Percentiles rank a stretch among this genome's conserved stretches.
Evolutionary conservation across 2,797 vertebrate species (phyloP).

Genomic region (Poliocrania exsul): DNA sequence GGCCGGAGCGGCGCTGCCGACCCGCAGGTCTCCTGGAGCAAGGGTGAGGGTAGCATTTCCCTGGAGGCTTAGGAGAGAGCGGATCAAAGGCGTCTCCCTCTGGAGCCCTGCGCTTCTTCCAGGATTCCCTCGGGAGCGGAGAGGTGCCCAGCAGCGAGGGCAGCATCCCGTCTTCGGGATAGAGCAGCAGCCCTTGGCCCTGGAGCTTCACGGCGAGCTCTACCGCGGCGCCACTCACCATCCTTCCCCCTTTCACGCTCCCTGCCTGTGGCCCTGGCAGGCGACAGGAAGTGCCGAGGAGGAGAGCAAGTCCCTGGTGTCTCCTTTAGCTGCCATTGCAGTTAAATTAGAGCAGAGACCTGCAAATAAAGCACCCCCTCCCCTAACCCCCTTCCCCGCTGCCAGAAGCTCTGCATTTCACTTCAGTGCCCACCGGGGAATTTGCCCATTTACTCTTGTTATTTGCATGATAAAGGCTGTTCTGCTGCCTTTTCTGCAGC

Average conservation of each 20-base stretch:
- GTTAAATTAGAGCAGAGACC: constrained; percentile 92
- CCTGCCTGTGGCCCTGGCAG: constrained; percentile 30
- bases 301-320: constrained; percentile 86
- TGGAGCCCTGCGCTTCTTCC: neutral
- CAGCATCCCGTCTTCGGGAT: neutral
- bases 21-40: neutral
- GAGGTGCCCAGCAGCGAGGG: neutral
- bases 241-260: neutral
- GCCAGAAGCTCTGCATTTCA: constrained; percentile 87
- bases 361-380: constrained; percentile 86
- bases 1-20: neutral
- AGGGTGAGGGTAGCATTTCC: neutral
- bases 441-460: constrained; percentile 88
- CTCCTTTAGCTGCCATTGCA: constrained; percentile 88
- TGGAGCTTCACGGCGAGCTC: neutral
- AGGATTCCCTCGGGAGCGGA: neutral
- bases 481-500: constrained; percentile 48
- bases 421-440: constrained; percentile 87
- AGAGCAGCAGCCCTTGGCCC: neutral
- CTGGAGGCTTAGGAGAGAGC: neutral
- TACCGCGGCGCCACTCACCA: neutral
- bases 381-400: constrained; percentile 62
- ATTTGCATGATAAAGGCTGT: constrained; percentile 95
- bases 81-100: neutral
- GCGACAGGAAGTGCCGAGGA: constrained; percentile 75